phyloP scores from a whole-genome alignment of 2,888 invertebrate genomes.

The Muscina levida region DNA sequence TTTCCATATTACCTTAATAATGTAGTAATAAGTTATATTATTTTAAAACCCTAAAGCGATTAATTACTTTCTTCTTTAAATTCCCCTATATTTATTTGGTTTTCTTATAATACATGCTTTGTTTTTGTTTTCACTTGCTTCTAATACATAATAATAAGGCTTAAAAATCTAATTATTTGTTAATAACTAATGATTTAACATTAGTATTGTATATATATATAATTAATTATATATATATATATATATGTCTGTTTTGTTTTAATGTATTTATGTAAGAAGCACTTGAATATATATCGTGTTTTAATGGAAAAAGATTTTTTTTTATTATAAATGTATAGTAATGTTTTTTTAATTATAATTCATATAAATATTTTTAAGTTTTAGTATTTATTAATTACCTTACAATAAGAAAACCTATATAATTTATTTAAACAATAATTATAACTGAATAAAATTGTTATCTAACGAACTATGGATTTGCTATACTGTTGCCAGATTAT shows the following conservation, averaged over 20 bases:
- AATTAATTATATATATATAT: neutral
- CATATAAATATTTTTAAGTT: neutral
- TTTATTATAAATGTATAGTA: conserved; percentile 43
- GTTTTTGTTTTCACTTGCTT: conserved; percentile 56
- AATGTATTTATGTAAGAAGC: conserved; percentile 79
- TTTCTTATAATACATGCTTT: conserved; percentile 62
- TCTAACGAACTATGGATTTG: no score
- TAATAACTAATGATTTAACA: conserved; percentile 71
- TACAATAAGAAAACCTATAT: no score
- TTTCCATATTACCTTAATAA: conserved; percentile 44
- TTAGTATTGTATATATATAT: conserved; percentile 61
- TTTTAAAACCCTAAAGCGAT: conserved; percentile 72
- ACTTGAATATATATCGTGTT: conserved; percentile 80
- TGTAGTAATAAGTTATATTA: conserved; percentile 54
- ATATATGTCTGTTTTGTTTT: conserved; percentile 65
- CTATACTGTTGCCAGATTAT: no score
- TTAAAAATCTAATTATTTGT: conserved; percentile 61
- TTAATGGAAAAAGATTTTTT: conserved; percentile 76
- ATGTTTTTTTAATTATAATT: conserved; percentile 15
- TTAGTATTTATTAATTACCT: neutral
- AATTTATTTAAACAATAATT: no score
- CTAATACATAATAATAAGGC: conserved; percentile 59
- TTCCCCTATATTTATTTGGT: conserved; percentile 31
- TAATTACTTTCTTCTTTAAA: conserved; percentile 61
- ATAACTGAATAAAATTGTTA: no score